Conservation (phyloP, 2,797 vertebrate species). For the Dipus sagitta region DNA sequence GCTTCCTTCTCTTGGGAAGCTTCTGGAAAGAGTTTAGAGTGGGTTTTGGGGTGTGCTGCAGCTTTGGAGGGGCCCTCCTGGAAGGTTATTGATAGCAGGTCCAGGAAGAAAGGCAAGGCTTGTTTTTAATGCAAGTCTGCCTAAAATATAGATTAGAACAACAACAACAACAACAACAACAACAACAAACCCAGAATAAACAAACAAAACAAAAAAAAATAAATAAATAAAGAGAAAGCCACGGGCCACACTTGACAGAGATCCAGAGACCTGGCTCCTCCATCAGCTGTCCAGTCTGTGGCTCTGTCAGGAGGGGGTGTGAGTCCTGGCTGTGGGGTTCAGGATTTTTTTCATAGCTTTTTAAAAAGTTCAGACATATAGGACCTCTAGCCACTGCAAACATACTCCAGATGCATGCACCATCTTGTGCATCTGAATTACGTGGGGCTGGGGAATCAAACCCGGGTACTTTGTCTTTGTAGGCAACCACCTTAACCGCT, state of each 20-base stretch:
- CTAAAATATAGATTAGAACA: background rate
- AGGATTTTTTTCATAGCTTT: no score
- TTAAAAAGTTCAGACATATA: no score
- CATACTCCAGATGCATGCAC: no score
- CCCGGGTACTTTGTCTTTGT: no score
- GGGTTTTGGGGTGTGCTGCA: background rate
- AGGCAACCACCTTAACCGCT: no score
- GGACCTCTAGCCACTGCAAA: no score
- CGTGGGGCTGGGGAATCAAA: no score
- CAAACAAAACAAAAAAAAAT: background rate
- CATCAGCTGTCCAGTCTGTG: background rate
- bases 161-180: background rate
- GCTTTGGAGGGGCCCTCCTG: background rate
- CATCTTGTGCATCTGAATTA: background rate
- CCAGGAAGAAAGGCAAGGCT: background rate
- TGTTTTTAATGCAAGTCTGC: background rate
- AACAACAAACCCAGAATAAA: background rate
- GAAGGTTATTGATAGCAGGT: background rate
- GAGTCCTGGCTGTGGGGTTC: background rate
- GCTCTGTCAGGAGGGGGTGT: background rate
- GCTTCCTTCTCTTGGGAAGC: background rate
- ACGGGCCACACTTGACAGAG: fast-evolving
- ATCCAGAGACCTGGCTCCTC: background rate
- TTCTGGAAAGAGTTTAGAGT: background rate
- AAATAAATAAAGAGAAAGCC: background rate